phyloP scores from a whole-genome alignment of 2,113 vertebrate species.

The Helogale parvula region DNA sequence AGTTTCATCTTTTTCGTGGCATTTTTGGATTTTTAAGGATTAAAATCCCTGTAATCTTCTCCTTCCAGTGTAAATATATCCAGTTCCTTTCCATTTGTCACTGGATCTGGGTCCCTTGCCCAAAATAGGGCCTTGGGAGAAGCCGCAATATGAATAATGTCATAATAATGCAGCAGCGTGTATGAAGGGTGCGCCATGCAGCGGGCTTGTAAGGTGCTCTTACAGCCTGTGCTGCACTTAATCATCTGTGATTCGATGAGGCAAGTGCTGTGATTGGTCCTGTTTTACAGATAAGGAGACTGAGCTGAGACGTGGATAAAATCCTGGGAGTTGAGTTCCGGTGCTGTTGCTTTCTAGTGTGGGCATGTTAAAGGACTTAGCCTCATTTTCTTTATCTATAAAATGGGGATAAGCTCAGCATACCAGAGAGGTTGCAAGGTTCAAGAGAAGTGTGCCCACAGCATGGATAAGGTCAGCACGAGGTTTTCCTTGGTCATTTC shows the following conservation, averaged over 20 bases:
- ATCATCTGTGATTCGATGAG: not conserved
- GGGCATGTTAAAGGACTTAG: not conserved
- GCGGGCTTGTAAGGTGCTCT: fast-evolving
- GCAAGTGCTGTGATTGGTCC: not conserved
- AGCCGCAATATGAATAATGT: not conserved
- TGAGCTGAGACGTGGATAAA: not conserved
- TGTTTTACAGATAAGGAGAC: not conserved
- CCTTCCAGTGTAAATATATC: not conserved
- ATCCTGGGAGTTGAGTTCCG: not conserved
- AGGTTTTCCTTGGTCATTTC: not conserved
- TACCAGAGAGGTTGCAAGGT: not conserved
- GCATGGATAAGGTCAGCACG: not conserved
- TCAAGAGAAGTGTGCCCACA: not conserved
- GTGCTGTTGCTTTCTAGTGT: not conserved
- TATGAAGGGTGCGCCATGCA: not conserved
- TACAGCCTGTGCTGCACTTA: not conserved
- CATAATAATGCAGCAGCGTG: not conserved
- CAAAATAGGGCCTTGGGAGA: not conserved
- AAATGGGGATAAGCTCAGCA: not conserved
- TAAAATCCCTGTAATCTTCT: conserved; percentile 31
- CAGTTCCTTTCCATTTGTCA: not conserved
- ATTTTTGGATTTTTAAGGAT: conserved; percentile 40
- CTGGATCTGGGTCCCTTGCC: not conserved
- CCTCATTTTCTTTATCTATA: not conserved
- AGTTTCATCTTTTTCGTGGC: not conserved